These are phyloP conservation scores for Zonitis immaculata DNA, from an alignment of 2,888 invertebrate genomes.

Conservation along the genomic window DNA sequence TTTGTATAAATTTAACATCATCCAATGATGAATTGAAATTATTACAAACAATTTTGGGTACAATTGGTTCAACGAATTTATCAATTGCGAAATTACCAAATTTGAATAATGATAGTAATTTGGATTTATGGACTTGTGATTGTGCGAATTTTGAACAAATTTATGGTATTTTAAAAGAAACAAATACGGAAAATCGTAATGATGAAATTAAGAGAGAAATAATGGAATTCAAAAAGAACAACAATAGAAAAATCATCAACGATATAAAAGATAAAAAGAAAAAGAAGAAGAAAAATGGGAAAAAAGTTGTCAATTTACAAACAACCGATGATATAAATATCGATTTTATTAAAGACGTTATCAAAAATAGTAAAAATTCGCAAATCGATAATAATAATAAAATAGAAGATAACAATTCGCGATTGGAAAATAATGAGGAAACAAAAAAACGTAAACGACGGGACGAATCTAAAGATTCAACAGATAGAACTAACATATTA, in stretches of 20 bases:
- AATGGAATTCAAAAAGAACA: constrained; percentile 17
- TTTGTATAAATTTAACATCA: constrained; percentile 69
- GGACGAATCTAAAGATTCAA: constrained; percentile 6
- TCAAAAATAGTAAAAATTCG: constrained; percentile 13
- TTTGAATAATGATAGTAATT: constrained; percentile 32
- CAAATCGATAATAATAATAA: constrained; percentile 15
- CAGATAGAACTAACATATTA: not conserved
- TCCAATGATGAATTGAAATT: constrained; percentile 59
- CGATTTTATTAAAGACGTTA: constrained; percentile 5
- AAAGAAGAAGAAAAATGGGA: constrained; percentile 5
- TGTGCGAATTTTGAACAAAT: constrained; percentile 31
- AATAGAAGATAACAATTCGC: not conserved
- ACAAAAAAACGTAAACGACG: constrained; percentile 9
- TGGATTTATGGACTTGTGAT: constrained; percentile 38
- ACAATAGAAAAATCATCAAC: not conserved
- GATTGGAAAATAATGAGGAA: constrained; percentile 2
- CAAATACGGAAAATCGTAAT: constrained; percentile 2
- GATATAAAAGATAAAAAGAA: constrained; percentile 2
- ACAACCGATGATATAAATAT: not conserved
- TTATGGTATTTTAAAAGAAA: constrained; percentile 26
- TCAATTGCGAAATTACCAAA: constrained; percentile 50
- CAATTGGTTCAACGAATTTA: constrained; percentile 54
- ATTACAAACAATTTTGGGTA: constrained; percentile 56
- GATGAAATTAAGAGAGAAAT: constrained; percentile 21
- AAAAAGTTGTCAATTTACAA: constrained; percentile 2